Evolutionary conservation across 2,113 vertebrate genomes (phyloP), one percentile per base, ranked within the genome.

Genomic region (Triplophysa rosa): DNA sequence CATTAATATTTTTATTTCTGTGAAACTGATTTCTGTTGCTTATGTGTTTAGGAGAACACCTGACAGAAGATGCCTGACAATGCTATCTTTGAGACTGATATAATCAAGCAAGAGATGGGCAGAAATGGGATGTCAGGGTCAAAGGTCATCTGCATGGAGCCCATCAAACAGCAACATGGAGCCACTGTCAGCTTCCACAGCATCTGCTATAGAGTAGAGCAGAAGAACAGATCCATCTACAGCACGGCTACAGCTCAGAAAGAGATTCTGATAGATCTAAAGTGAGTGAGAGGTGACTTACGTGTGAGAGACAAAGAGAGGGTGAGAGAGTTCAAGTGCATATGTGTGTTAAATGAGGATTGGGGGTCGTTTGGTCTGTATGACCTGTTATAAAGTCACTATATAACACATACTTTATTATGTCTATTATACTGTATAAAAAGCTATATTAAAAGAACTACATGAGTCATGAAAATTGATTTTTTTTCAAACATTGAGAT

Each of bases 181-280:
- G 88, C 92, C 75, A 90, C 83, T 0, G 90, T 94, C 76, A 93
- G 91, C 88, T 94, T 93, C 84, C 93, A 94, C 83, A 82, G 84
- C 84, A 86, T 94, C 84, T 84, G 86, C 47, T 93, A 94, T 84
- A 88, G 83, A 67, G 87, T 94, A 24, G 72, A 80, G n/a, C 72
- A 85, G 26, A 89, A 77, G 79, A 89, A 80, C 4, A 84, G 88
- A 26, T 69, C 83, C 37, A 4, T 87, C 26, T 89, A 88, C 72
- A 85, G 76, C 14, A 86, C 72, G 49, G 87, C 86, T 49, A 80
- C 3, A 9, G 76, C n/a, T 17, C 24, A 75, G 23, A 90, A 80
- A 33, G 82, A 92, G 24, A 91, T 94, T 54, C 86, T 94, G 52
- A n/a, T 80, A 7, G 87, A 92, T 78, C 87, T 94, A 71, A 93